Evolutionary conservation across 2,797 vertebrate genomes (phyloP).

Genomic region (Hephaestus fuliginosus): DNA sequence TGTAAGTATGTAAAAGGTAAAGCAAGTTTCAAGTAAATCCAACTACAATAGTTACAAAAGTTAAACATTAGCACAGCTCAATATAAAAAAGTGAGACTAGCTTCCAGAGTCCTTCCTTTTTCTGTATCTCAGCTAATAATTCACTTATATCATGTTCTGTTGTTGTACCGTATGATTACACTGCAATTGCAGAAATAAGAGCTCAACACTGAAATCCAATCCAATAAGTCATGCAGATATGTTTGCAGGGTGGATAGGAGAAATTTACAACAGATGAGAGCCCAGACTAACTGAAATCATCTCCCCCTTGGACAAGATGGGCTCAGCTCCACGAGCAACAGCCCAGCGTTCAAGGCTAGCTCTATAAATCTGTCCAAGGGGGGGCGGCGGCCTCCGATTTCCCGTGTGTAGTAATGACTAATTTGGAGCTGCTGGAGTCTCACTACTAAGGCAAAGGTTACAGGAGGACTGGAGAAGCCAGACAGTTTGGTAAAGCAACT

Average conservation of each 20-base stretch:
- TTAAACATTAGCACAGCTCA: neutral
- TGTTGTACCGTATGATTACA: conserved; percentile 20
- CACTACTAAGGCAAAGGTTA: conserved; percentile 72
- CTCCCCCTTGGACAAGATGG: conserved; percentile 68
- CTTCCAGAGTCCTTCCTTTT: conserved; percentile 13
- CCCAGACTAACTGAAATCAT: conserved; percentile 35
- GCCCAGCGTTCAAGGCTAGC: conserved; percentile 85
- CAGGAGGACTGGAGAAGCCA: conserved; percentile 47
- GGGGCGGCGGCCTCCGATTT: conserved; percentile 42
- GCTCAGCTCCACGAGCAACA: conserved; percentile 78
- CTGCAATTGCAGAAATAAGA: conserved; percentile 27
- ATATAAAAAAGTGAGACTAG: neutral
- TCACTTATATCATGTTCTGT: conserved; percentile 6
- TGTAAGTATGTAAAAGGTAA: neutral
- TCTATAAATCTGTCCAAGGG: conserved; percentile 84
- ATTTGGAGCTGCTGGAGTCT: conserved; percentile 70
- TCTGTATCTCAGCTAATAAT: conserved; percentile 16
- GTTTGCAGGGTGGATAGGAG: conserved; percentile 31
- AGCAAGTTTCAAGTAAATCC: neutral
- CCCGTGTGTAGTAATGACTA: conserved; percentile 66
- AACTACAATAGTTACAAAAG: neutral
- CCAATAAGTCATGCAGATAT: conserved; percentile 50
- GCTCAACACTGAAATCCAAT: conserved; percentile 21
- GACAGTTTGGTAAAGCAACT: conserved; percentile 23
- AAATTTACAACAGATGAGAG: conserved; percentile 34